phyloP scores from a whole-genome alignment of 2,888 invertebrate species.

The Netelia fuscicornis region DNA sequence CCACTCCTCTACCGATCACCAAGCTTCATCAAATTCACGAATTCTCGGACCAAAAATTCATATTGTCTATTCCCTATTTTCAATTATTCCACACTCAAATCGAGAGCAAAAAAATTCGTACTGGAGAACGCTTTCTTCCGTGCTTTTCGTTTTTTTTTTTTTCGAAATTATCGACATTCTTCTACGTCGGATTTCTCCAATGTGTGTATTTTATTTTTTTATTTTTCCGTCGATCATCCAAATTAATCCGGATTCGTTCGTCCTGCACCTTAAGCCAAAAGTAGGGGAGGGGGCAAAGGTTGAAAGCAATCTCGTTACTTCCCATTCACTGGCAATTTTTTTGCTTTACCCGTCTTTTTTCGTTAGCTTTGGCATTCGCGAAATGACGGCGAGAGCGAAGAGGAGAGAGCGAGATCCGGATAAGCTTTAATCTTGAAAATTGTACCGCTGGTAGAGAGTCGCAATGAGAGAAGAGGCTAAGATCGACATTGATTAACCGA shows the following conservation, averaged over 20 bases:
- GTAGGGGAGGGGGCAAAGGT: slow-evolving; percentile 10
- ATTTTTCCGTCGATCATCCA: neutral
- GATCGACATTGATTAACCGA: slow-evolving; percentile 38
- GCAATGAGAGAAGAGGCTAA: slow-evolving; percentile 18
- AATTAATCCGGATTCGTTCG: slow-evolving; percentile 47
- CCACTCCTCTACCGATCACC: slow-evolving; percentile 2
- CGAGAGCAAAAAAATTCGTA: neutral
- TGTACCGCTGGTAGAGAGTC: slow-evolving; percentile 22
- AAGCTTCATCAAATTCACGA: slow-evolving; percentile 45
- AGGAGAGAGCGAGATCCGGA: slow-evolving; percentile 24
- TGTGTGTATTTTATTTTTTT: neutral
- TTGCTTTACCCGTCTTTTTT: neutral
- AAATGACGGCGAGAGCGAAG: slow-evolving; percentile 23
- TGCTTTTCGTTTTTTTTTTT: neutral
- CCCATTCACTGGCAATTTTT: slow-evolving; percentile 44
- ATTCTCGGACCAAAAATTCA: slow-evolving; percentile 52
- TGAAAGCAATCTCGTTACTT: slow-evolving; percentile 42
- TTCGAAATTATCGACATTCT: neutral
- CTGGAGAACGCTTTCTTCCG: neutral
- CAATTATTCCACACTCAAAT: neutral
- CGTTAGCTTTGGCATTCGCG: neutral
- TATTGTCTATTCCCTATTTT: neutral
- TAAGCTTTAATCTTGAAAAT: slow-evolving; percentile 57
- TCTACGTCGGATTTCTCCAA: neutral
- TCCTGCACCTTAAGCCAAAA: slow-evolving; percentile 4